Percentiles rank a stretch among this genome's conserved stretches.
Conservation (phyloP, 2,113 vertebrate species). For the Ginglymostoma cirratum region DNA sequence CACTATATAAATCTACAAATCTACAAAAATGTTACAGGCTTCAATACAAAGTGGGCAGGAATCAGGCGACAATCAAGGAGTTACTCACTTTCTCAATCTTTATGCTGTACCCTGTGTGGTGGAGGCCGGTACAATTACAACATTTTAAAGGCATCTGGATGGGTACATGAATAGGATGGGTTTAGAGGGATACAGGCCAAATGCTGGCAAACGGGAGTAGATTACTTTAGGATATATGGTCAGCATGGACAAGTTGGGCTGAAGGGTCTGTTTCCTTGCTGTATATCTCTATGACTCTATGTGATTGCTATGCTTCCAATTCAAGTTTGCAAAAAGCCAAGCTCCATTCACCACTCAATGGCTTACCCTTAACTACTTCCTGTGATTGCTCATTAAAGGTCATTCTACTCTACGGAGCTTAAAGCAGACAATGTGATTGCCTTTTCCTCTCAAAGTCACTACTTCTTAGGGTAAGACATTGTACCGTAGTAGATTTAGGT, state of each 20-base stretch:
- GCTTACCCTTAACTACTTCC: background rate
- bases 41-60: background rate
- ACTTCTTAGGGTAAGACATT: background rate
- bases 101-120: background rate
- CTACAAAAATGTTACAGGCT: background rate
- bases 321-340: background rate
- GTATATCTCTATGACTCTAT: background rate
- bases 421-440: background rate
- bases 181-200: too few species aligned
- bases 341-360: background rate
- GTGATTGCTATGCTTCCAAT: background rate
- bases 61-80: background rate
- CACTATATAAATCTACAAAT: too few species aligned
- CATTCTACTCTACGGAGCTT: background rate
- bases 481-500: too few species aligned
- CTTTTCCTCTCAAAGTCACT: background rate
- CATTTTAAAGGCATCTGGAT: too few species aligned
- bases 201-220: too few species aligned
- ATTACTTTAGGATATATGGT: too few species aligned
- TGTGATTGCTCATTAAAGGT: background rate
- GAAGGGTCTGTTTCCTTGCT: background rate
- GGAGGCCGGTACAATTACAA: too few species aligned
- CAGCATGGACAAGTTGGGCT: too few species aligned
- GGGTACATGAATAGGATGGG: too few species aligned
- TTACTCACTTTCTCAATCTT: background rate